Conservation (phyloP, 2,888 invertebrate genomes). For the Pyrochroa serraticornis region DNA sequence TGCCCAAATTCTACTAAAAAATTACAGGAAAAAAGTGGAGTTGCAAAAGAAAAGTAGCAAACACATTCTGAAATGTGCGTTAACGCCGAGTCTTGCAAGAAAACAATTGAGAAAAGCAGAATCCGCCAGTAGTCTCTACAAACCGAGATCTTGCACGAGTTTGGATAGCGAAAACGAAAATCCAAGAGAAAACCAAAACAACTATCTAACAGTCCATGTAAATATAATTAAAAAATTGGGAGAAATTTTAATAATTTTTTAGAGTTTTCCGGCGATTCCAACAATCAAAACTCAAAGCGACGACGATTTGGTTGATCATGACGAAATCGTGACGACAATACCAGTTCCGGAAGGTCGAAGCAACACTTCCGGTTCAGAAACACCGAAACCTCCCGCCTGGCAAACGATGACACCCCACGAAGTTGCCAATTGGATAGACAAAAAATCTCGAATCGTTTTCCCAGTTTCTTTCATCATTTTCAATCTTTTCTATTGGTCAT, state of each 20-base stretch:
- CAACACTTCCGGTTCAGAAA: conserved; percentile 30
- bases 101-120: conserved; percentile 72
- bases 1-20: conserved; percentile 1
- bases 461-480: conserved; percentile 80
- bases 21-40: conserved; percentile 47
- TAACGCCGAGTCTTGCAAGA: conserved; percentile 78
- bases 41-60: conserved; percentile 64
- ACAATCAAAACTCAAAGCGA: conserved; percentile 72
- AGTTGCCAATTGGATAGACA: conserved; percentile 87
- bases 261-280: conserved; percentile 67
- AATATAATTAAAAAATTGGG: conserved; percentile 50
- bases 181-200: conserved; percentile 64
- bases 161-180: conserved; percentile 62
- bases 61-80: conserved; percentile 81
- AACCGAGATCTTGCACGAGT: conserved; percentile 76
- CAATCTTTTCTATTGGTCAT: conserved; percentile 63
- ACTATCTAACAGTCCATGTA: conserved; percentile 78
- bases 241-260: conserved; percentile 20
- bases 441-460: conserved; percentile 76
- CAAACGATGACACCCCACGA: conserved; percentile 89
- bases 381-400: conserved; percentile 62
- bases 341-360: conserved; percentile 39
- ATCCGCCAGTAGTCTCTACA: conserved; percentile 66
- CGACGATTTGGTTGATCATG: conserved; percentile 62
- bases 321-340: conserved; percentile 43